Conservation (phyloP, 2,113 vertebrate genomes). For the Hippotragus niger region DNA sequence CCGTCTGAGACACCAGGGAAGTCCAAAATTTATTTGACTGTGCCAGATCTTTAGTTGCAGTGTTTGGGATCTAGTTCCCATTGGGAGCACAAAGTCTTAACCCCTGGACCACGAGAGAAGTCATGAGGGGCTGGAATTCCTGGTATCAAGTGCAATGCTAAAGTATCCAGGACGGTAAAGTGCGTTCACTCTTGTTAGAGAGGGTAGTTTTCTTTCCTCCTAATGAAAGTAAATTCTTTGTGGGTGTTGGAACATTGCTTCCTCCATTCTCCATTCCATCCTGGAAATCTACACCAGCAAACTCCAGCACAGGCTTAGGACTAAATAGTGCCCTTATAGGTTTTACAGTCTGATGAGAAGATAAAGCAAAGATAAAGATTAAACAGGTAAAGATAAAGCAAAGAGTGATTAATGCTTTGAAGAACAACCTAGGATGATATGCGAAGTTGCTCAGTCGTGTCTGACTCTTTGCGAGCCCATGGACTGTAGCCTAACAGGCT, state of each 20-base stretch:
- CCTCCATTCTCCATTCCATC: not conserved
- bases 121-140: not conserved
- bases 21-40: not conserved
- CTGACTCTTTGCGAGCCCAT: accelerated
- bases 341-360: not conserved
- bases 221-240: not conserved
- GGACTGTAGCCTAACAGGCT: too few relatives aligned
- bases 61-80: not conserved
- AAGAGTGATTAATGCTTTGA: not conserved
- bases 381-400: not conserved
- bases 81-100: not conserved
- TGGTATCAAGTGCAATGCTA: not conserved
- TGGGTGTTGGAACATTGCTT: not conserved
- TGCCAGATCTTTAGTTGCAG: not conserved
- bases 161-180: not conserved
- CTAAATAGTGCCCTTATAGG: not conserved
- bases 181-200: not conserved
- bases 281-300: not conserved
- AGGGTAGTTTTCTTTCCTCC: not conserved
- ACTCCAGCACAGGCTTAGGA: not conserved
- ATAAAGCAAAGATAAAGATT: not conserved
- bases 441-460: too few relatives aligned
- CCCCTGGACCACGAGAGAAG: not conserved
- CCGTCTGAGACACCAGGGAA: not conserved
- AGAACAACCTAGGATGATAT: not conserved